These are phyloP conservation scores for Lacerta agilis DNA, from an alignment of 2,797 vertebrate genomes.

Conservation along the genomic window DNA sequence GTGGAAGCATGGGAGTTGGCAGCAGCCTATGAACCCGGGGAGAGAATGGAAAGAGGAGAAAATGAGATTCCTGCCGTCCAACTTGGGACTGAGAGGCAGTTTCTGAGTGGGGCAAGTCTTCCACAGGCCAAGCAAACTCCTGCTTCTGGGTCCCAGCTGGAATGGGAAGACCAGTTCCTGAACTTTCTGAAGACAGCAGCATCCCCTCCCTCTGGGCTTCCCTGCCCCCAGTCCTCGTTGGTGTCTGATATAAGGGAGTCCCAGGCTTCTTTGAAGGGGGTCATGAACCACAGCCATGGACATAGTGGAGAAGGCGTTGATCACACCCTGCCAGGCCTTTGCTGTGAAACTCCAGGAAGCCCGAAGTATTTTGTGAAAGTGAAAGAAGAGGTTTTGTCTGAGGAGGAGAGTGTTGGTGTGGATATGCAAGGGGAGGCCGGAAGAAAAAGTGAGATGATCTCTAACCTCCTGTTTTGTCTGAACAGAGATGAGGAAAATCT, in stretches of 20 bases:
- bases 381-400: neutral
- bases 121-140: too few species aligned
- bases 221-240: neutral
- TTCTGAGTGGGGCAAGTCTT: too few species aligned
- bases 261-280: neutral
- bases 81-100: neutral
- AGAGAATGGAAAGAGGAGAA: neutral
- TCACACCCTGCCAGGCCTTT: neutral
- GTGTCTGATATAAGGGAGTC: neutral
- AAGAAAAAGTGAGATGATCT: neutral
- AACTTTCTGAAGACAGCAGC: neutral
- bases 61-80: too few species aligned
- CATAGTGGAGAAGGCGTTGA: neutral
- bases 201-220: neutral
- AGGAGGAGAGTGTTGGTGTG: neutral
- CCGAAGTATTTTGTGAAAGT: neutral
- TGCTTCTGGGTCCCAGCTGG: neutral
- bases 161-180: neutral
- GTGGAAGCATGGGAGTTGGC: neutral
- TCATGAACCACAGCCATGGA: neutral
- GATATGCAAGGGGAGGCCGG: too few species aligned
- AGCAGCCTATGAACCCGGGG: neutral
- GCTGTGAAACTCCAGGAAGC: neutral
- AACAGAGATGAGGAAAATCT: neutral
- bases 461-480: neutral